phyloP scores from a whole-genome alignment of 2,797 vertebrate species.

The Thaleichthys pacificus region DNA sequence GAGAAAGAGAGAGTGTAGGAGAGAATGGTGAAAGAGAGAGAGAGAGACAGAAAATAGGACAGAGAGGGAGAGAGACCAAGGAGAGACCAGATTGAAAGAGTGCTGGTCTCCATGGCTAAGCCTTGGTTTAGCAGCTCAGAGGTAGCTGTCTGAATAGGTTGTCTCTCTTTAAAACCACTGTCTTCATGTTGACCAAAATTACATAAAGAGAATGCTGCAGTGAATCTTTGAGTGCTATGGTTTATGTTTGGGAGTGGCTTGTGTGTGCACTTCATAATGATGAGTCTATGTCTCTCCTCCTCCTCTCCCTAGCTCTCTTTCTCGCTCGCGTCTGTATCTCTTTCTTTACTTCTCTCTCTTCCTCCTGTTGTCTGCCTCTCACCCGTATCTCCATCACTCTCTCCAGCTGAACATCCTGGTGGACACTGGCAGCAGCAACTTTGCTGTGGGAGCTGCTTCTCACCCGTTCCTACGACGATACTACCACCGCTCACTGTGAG shows the following conservation, averaged over 20 bases:
- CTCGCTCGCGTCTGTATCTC: neutral
- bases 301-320: neutral
- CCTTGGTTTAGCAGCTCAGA: neutral
- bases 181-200: neutral
- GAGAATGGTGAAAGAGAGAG: neutral
- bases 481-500: conserved; percentile 95
- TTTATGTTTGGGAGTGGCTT: too few relatives aligned
- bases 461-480: conserved; percentile 94
- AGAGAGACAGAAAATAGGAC: neutral
- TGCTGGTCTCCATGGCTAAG: neutral
- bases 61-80: neutral
- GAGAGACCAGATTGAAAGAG: neutral
- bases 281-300: neutral
- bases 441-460: conserved; percentile 93
- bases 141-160: conserved; percentile 6
- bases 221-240: too few relatives aligned
- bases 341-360: neutral
- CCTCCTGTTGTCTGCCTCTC: neutral
- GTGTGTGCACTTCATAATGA: neutral
- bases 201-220: neutral
- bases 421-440: conserved; percentile 98
- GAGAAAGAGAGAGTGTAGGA: neutral
- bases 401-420: conserved; percentile 92
- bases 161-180: conserved; percentile 1
- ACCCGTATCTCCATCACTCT: neutral